These are phyloP conservation scores for Miniopterus natalensis DNA, from an alignment of 2,113 vertebrate genomes.

Conservation along the genomic window DNA sequence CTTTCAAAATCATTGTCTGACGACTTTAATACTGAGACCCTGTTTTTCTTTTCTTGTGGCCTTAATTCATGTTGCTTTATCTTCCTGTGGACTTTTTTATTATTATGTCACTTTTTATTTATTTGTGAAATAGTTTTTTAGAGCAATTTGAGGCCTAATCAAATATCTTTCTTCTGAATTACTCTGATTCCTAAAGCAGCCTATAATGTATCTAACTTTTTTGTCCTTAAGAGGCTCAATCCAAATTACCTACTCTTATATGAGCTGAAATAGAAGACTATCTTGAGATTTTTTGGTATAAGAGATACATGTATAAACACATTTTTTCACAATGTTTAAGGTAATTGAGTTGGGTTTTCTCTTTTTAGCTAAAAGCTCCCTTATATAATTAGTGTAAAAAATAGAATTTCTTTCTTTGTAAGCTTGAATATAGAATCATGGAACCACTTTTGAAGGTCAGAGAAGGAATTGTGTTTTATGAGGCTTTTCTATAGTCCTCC, in stretches of 20 bases:
- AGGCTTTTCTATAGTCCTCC: background rate
- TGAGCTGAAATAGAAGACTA: background rate
- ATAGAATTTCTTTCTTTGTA: background rate
- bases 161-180: background rate
- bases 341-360: constrained; percentile 14
- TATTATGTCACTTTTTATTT: background rate
- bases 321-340: background rate
- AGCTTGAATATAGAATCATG: background rate
- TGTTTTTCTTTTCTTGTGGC: background rate
- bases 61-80: background rate
- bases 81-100: background rate
- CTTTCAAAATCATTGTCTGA: background rate
- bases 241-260: background rate
- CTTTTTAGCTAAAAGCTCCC: background rate
- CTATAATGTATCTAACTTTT: background rate
- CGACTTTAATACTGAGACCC: background rate
- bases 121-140: background rate
- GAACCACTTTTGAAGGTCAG: constrained; percentile 34
- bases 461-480: background rate
- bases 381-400: constrained; percentile 43
- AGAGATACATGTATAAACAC: background rate
- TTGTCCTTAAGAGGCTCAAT: background rate
- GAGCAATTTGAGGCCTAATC: background rate
- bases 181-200: background rate
- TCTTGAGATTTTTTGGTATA: constrained; percentile 39